Percentiles rank a stretch among this genome's conserved stretches.
These are phyloP conservation scores for Saccopteryx leptura DNA, from an alignment of 2,113 vertebrate species.

Conservation along the genomic window DNA sequence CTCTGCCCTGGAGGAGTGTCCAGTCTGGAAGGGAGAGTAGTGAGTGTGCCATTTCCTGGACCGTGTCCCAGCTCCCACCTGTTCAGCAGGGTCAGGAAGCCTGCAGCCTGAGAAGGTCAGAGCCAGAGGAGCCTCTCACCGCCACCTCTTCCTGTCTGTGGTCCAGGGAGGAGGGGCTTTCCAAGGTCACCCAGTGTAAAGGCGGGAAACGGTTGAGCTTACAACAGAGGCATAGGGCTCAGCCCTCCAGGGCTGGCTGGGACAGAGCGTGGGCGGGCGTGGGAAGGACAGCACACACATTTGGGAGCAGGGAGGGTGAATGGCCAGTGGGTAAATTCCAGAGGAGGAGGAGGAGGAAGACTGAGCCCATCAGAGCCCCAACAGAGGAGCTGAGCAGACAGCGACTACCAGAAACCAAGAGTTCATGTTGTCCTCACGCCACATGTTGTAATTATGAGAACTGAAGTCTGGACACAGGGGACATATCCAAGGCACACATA, in stretches of 20 bases:
- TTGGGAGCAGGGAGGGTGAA: not conserved
- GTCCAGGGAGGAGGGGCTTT: too few species aligned
- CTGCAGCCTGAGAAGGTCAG: not conserved
- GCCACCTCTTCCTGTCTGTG: not conserved
- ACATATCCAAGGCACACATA: not conserved
- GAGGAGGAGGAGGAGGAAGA: too few species aligned
- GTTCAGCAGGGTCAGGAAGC: not conserved
- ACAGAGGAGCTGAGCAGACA: not conserved
- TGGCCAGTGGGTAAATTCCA: not conserved
- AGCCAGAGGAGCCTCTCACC: not conserved
- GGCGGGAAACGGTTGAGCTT: not conserved
- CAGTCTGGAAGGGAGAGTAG: not conserved
- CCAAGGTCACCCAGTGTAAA: not conserved
- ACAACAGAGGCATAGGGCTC: not conserved
- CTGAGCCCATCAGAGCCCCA: rapidly evolving
- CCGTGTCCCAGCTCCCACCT: too few species aligned
- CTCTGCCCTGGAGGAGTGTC: not conserved
- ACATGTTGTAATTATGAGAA: not conserved
- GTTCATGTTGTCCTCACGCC: not conserved
- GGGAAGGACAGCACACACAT: not conserved
- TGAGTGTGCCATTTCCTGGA: not conserved
- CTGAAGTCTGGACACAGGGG: not conserved
- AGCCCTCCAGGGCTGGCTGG: not conserved
- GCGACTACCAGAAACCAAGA: not conserved
- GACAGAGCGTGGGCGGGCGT: too few species aligned